Evolutionary conservation across 2,888 invertebrate genomes (phyloP).

Genomic region (Palloptera scutellata): DNA sequence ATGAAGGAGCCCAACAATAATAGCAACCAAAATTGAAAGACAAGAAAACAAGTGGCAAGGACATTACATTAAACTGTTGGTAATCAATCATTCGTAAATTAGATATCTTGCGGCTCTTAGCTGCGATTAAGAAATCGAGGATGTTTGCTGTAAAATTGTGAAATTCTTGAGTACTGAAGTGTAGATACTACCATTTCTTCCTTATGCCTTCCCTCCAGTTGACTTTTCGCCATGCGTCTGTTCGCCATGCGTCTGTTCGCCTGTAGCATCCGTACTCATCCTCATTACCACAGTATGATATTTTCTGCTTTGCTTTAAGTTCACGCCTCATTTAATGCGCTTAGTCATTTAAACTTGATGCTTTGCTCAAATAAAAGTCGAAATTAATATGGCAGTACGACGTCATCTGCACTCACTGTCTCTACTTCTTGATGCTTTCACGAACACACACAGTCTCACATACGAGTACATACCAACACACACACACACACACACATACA

Average conservation of each 20-base stretch:
- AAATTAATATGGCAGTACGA: constrained; percentile 14
- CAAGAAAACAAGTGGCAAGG: constrained; percentile 33
- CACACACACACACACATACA: neutral
- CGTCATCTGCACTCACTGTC: neutral
- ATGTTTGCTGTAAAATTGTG: constrained; percentile 24
- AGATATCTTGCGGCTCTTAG: constrained; percentile 50
- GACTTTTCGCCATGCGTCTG: too few species aligned
- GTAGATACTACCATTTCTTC: constrained; percentile 25
- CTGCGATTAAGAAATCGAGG: constrained; percentile 52
- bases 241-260: too few species aligned
- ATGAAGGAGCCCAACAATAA: too few species aligned
- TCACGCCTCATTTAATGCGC: constrained; percentile 26
- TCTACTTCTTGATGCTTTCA: neutral
- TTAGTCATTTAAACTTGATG: constrained; percentile 27
- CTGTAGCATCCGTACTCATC: constrained; percentile 11
- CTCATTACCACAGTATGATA: neutral
- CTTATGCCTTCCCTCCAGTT: constrained; percentile 21
- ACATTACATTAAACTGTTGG: constrained; percentile 53
- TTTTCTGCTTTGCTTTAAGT: too few species aligned
- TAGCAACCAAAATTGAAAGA: neutral
- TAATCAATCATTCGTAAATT: constrained; percentile 57
- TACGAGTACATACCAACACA: neutral
- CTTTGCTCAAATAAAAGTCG: constrained; percentile 19
- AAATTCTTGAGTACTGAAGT: neutral
- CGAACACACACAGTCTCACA: neutral